Percentiles rank a stretch among this genome's conserved stretches.
These are phyloP conservation scores for Scaptodrosophila latifasciaeformis DNA, from an alignment of 2,888 invertebrate genomes.

Conservation along the genomic window DNA sequence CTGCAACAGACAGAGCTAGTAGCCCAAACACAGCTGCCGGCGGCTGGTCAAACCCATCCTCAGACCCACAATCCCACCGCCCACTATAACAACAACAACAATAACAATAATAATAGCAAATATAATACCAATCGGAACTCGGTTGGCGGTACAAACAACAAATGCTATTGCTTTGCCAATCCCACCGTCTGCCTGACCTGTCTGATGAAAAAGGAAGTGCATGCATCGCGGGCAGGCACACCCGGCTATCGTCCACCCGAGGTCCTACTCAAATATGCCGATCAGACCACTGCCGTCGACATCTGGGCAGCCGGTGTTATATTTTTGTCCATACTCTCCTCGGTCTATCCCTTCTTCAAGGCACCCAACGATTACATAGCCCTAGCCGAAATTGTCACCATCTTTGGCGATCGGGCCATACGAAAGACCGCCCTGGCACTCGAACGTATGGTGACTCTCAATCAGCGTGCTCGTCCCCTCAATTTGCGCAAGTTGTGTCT, in stretches of 20 bases:
- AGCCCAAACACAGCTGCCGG: slow-evolving; percentile 14
- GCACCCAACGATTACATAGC: slow-evolving; percentile 87
- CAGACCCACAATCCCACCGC: not conserved
- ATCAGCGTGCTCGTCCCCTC: slow-evolving; percentile 76
- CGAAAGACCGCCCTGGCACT: slow-evolving; percentile 81
- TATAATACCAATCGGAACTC: slow-evolving; percentile 68
- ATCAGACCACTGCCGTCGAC: slow-evolving; percentile 90
- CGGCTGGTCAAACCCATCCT: slow-evolving; percentile 13
- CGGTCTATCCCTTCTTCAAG: slow-evolving; percentile 89
- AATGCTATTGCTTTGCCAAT: slow-evolving; percentile 82
- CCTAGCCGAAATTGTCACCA: slow-evolving; percentile 86
- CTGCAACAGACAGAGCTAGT: no score
- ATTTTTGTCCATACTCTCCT: slow-evolving; percentile 84
- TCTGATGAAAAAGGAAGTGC: slow-evolving; percentile 79
- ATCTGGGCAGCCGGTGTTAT: slow-evolving; percentile 93
- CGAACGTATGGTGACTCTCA: slow-evolving; percentile 77
- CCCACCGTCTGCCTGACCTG: slow-evolving; percentile 83
- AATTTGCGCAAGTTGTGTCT: slow-evolving; percentile 76
- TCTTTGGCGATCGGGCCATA: slow-evolving; percentile 85
- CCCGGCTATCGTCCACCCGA: slow-evolving; percentile 93
- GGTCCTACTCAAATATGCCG: slow-evolving; percentile 85
- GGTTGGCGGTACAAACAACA: slow-evolving; percentile 38
- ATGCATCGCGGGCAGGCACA: slow-evolving; percentile 89
- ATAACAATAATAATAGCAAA: slow-evolving; percentile 46
- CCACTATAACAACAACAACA: not conserved